Conservation (phyloP, 1,140 invertebrate genomes). For the Trachymyrmex cornetzi region DNA sequence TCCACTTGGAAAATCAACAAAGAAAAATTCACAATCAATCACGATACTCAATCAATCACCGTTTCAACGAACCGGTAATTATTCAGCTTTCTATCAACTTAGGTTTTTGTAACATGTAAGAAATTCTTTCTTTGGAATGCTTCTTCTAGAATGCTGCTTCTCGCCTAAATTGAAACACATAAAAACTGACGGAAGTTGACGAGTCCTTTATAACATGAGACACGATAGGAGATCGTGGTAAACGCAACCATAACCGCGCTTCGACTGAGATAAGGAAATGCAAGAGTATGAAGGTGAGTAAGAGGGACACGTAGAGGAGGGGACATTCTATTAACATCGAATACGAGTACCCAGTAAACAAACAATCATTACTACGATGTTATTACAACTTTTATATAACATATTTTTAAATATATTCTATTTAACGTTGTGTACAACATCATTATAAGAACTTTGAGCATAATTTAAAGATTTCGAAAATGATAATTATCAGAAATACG, state of each 20-base stretch:
- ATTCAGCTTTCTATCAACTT: neutral
- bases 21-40: slow-evolving; percentile 2
- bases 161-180: neutral
- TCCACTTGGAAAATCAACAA: neutral
- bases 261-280: slow-evolving; percentile 9
- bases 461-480: too few species aligned
- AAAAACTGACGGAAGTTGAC: neutral
- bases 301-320: neutral
- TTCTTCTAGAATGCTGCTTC: neutral
- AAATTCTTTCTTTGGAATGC: neutral
- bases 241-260: neutral
- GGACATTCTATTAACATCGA: neutral
- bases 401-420: too few species aligned
- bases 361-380: too few species aligned
- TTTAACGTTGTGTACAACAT: too few species aligned
- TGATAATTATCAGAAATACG: too few species aligned
- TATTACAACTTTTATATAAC: too few species aligned
- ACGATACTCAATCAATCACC: neutral
- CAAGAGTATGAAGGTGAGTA: neutral
- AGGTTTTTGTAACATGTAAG: neutral
- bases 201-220: neutral
- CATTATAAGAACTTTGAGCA: too few species aligned
- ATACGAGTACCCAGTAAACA: neutral
- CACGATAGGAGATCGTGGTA: neutral
- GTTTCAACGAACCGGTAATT: neutral